Base-by-base conservation (phyloP, 2,888 invertebrate species). In the Dione juno region DNA sequence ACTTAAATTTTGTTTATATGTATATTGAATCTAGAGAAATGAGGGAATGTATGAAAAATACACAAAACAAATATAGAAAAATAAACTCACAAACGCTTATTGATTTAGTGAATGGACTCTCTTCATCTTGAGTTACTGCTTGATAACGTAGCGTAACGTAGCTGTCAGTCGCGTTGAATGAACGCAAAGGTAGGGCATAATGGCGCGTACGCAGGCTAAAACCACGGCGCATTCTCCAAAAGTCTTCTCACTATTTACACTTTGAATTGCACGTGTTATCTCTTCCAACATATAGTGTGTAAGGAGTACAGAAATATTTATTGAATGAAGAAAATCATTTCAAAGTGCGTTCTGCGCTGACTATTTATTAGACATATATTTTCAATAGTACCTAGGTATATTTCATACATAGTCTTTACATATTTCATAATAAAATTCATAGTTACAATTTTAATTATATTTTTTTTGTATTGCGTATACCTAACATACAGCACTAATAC, bases 81-180 rank as follows among this genome's bases (percentile, higher is more conserved):
- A 28, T 28, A 28, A 3, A 28, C 2, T 28, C 28, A 28, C 5
- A 28, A 28, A 28, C 5, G 2, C 2, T 28, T 28, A 2, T 28
- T 28, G 5, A 28, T 28, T 28, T 28, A 28, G 28, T 28, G 28
- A 28, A 28, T 28, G 28, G 28, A 3, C 2, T 28, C 3, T 28
- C 28, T 8, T 41, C 9, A 43, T 41, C 43, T 28, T 41, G 9
- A 48, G 35, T 50, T 37, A 35, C 16, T 50, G 50, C 16, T 1
- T 68, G 53, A 13, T 53, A 53, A 63, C 43, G 43, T 53, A 37
- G 67, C 65, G 67, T 72, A 48, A 70, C 66, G 59, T 57, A 48
- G 66, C 45, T 70, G 68, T 70, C 58, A 70, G 72, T 40, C 53
- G 68, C 54, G 52, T 71, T 75, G 72, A 75, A 72, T 74, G 72